Evolutionary conservation across 2,888 invertebrate genomes (phyloP).

Genomic region (Dromius quadrimaculatus): DNA sequence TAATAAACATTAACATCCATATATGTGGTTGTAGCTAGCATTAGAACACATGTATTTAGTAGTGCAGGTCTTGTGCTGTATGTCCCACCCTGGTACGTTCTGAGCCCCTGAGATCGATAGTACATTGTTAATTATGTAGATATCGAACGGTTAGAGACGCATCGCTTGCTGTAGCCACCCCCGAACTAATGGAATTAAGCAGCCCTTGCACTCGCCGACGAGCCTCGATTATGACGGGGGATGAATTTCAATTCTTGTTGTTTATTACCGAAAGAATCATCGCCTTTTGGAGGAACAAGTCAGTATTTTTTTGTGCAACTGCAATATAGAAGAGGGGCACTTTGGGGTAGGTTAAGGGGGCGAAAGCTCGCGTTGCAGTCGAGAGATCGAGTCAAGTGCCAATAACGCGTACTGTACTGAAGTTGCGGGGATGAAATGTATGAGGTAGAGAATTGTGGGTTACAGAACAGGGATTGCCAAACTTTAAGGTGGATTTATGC

Average conservation of each 20-base stretch:
- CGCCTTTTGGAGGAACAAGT: too few species aligned
- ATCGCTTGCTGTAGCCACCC: too few species aligned
- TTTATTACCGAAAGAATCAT: too few species aligned
- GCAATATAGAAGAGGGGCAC: too few species aligned
- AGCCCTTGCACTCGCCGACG: conserved; percentile 30
- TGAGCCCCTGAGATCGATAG: conserved; percentile 61
- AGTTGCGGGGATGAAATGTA: too few species aligned
- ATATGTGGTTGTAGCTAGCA: neutral
- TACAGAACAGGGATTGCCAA: neutral
- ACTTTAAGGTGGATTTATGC: conserved; percentile 1
- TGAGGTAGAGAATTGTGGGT: neutral
- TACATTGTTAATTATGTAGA: conserved; percentile 66
- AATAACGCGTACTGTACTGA: conserved; percentile 21
- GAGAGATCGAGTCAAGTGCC: conserved; percentile 37
- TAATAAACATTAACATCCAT: conserved; percentile 19
- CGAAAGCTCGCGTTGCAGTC: conserved; percentile 15
- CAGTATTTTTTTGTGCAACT: too few species aligned
- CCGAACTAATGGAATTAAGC: too few species aligned
- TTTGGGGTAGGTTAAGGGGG: neutral
- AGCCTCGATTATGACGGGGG: conserved; percentile 4
- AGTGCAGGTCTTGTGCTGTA: too few species aligned
- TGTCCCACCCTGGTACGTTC: neutral
- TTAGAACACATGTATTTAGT: conserved; percentile 9
- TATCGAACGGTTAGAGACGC: conserved; percentile 62
- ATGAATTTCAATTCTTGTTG: too few species aligned